These are phyloP conservation scores for Eulacestoma nigropectus DNA, from an alignment of 2,113 vertebrate species.

Conservation along the genomic window DNA sequence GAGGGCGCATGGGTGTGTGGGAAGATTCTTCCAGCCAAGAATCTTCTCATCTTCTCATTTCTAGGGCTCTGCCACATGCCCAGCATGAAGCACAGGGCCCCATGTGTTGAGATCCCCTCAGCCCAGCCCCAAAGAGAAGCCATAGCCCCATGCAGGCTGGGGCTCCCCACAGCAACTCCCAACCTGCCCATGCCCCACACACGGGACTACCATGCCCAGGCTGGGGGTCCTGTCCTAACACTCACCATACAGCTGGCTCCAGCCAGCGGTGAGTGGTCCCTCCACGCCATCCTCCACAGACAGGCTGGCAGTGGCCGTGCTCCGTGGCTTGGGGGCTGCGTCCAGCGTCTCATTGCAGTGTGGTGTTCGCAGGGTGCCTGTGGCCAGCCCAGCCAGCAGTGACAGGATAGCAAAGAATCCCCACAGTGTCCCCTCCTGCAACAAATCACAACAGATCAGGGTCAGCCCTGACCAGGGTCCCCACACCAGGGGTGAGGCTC, in stretches of 20 bases:
- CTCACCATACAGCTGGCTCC: conserved; percentile 4
- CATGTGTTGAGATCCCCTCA: neutral
- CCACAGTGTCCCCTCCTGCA: conserved; percentile 56
- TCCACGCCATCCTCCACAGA: neutral
- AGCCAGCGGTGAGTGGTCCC: neutral
- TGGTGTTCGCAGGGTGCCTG: neutral
- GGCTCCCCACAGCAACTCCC: neutral
- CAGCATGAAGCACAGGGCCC: neutral
- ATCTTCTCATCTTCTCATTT: neutral
- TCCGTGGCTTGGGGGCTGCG: accelerated
- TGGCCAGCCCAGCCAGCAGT: conserved; percentile 49
- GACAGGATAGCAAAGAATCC: conserved; percentile 47
- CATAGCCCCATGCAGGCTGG: too few relatives aligned
- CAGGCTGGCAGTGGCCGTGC: neutral
- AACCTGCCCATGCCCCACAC: accelerated
- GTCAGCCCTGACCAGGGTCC: accelerated
- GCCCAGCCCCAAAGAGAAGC: neutral
- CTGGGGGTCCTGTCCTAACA: neutral
- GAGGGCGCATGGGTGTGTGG: accelerated
- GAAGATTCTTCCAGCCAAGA: neutral
- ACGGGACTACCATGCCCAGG: accelerated
- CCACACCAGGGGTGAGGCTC: neutral
- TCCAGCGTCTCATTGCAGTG: conserved; percentile 39
- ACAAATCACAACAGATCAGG: neutral
- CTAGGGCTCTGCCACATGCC: neutral